Evolutionary conservation across 2,888 invertebrate species (phyloP), one percentile per base, ranked within the genome.

Genomic region (Limnephilus auricula): DNA sequence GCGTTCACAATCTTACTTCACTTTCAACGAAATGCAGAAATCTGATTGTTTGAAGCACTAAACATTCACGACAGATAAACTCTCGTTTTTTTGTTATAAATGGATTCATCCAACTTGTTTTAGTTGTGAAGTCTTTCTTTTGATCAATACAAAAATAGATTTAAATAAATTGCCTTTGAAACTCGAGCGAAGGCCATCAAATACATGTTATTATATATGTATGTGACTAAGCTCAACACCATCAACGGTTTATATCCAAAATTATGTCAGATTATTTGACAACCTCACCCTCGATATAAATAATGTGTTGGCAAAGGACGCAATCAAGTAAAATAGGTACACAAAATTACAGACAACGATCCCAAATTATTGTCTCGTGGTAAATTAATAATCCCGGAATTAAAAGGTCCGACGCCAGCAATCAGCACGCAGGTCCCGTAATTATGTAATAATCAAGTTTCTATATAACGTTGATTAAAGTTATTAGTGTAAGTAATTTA

Each of bases 401-500:
- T 37, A 89, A 90, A 90, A 90, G 83, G 83, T 45, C 82, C 65
- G 65, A 83, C 30, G 65, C 82, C 37, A 50, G 45, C 79, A 37
- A 83, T 90, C 85, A 79, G 84, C 90, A 90, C 90, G 90, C 65
- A 86, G 37, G 90, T 79, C 65, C 79, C 50, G 25, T 83, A 83
- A 80, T 79, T 30, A 65, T 65, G 65, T 65, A 65, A 65, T 65
- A 65, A 65, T 25, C 65, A 65, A 65, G 65, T 65, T 65, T 65
- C 65, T 65, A n/a, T 65, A 65, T 25, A 65, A 65, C 65, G 79
- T 37, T 80, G 89, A 90, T 90, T 79, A 79, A 45, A 79, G 92
- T 82, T 37, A 82, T 82, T 82, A 65, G 65, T 65, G n/a, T 65
- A 83, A 83, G 83, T 89, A 85, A 92, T 91, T 92, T 92, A 89